Evolutionary conservation across 1,140 invertebrate genomes (phyloP).

Genomic region (Piezodorus guildinii): DNA sequence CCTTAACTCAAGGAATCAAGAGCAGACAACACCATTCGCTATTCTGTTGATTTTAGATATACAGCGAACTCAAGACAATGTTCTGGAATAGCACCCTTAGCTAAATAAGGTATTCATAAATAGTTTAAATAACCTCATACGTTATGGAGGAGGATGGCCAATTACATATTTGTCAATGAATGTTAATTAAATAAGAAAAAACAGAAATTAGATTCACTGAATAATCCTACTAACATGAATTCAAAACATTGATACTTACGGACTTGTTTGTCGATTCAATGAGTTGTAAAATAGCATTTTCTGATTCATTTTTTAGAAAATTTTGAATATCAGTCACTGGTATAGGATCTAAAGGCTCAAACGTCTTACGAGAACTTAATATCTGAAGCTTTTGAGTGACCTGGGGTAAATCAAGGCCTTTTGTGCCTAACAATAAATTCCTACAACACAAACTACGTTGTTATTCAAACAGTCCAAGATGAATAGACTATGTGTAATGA

Average conservation of each 20-base stretch:
- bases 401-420: slow-evolving; percentile 85
- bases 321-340: slow-evolving; percentile 78
- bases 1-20: too few species aligned
- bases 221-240: neutral
- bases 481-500: neutral
- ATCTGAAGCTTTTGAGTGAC: slow-evolving; percentile 82
- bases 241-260: slow-evolving; percentile 42
- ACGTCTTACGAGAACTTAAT: slow-evolving; percentile 68
- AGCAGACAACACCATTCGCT: too few species aligned
- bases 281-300: slow-evolving; percentile 82
- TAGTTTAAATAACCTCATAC: too few species aligned
- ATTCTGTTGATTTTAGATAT: too few species aligned
- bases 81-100: too few species aligned
- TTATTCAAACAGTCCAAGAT: neutral
- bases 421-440: slow-evolving; percentile 80
- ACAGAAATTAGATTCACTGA: neutral
- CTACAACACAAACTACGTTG: slow-evolving; percentile 41
- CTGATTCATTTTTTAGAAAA: slow-evolving; percentile 83
- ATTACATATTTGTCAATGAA: too few species aligned
- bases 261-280: slow-evolving; percentile 79
- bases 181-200: too few species aligned
- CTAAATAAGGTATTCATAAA: too few species aligned
- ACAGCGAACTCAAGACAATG: too few species aligned
- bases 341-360: slow-evolving; percentile 80
- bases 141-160: too few species aligned